Evolutionary conservation across 2,888 invertebrate genomes (phyloP), one percentile per base, ranked within the genome.

Genomic region (Luffia ferchaultella): DNA sequence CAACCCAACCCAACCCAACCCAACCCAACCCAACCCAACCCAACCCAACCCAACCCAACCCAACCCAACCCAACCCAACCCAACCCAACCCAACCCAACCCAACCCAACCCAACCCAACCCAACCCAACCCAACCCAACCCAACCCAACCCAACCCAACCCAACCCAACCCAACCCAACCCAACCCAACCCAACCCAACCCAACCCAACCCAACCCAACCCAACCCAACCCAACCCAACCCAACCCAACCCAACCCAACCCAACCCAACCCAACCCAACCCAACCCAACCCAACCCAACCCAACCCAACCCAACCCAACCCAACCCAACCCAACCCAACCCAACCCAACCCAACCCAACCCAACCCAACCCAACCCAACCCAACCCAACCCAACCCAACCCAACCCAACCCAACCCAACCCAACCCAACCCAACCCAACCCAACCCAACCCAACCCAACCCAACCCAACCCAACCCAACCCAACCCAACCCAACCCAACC

Each of bases 401-500:
- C n/a, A n/a, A n/a, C n/a, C n/a, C n/a, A n/a, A n/a, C n/a, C n/a
- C n/a, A n/a, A n/a, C n/a, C n/a, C n/a, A n/a, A n/a, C n/a, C n/a
- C n/a, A n/a, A n/a, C n/a, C n/a, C n/a, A n/a, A n/a, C n/a, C n/a
- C n/a, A n/a, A n/a, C n/a, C n/a, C n/a, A n/a, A n/a, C n/a, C n/a
- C n/a, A n/a, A n/a, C n/a, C n/a, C n/a, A n/a, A n/a, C n/a, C n/a
- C n/a, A n/a, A n/a, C n/a, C n/a, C n/a, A n/a, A n/a, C n/a, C 55
- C 53, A 58, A 54, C 51, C 51, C 46, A 54, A 52, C 56, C 50
- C 53, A 55, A 55, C 55, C 55, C 53, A 55, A 53, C 55, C 55
- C 53, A 55, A 55, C 55, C 55, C 54, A 55, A 58, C 57, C 58
- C 55, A 56, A 57, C 57, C 57, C 56, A 57, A 57, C 57, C 59